Percentiles rank a stretch among this genome's conserved stretches.
These are phyloP conservation scores for Agrotis puta DNA, from an alignment of 2,888 invertebrate species.

Conservation along the genomic window DNA sequence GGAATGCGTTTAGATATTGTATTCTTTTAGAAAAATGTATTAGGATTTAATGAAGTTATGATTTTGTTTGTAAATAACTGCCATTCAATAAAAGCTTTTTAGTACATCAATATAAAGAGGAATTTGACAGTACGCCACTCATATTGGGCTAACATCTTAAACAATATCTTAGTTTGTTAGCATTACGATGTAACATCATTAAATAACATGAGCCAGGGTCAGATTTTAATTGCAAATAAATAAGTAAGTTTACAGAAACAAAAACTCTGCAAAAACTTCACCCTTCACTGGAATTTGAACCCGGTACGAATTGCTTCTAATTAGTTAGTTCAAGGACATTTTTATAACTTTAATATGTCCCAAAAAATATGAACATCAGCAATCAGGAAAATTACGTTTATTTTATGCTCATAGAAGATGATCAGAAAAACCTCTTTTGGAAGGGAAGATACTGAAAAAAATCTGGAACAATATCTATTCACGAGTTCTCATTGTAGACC, in stretches of 20 bases:
- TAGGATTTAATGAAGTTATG: background rate
- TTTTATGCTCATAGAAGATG: too few relatives aligned
- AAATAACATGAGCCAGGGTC: background rate
- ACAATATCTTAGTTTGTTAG: background rate
- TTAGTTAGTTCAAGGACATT: background rate
- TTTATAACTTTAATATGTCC: background rate
- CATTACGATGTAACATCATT: background rate
- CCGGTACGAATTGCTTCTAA: background rate
- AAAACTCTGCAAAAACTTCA: background rate
- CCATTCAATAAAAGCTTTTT: background rate
- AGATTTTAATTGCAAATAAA: constrained; percentile 7
- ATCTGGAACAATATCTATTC: background rate
- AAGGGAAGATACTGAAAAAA: background rate
- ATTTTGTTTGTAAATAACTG: background rate
- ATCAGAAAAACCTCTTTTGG: too few relatives aligned
- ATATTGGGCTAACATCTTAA: background rate
- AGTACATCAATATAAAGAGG: background rate
- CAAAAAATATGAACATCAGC: background rate
- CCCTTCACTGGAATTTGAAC: constrained; percentile 28
- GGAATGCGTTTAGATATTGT: constrained; percentile 31
- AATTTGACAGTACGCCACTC: background rate
- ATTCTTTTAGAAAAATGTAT: constrained; percentile 7
- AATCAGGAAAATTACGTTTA: too few relatives aligned
- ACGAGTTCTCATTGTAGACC: background rate
- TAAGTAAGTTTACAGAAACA: constrained; percentile 15